Conservation (phyloP, 2,797 vertebrate species). For the Sphenopsis melanotis region DNA sequence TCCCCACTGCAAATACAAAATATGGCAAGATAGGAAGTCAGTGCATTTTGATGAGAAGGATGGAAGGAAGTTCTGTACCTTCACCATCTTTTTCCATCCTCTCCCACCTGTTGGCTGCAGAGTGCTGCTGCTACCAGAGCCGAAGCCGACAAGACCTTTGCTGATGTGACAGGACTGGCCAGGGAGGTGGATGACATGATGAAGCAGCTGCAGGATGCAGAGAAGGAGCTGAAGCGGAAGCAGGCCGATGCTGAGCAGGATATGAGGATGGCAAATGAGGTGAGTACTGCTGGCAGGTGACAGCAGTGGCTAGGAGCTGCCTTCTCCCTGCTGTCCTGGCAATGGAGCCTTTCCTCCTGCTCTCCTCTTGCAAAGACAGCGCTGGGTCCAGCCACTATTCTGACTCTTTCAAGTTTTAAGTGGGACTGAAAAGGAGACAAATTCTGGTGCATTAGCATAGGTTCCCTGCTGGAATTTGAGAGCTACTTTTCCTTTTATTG, state of each 20-base stretch:
- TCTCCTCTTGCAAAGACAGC: not conserved
- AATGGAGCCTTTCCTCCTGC: not conserved
- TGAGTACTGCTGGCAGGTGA: slow-evolving; percentile 41
- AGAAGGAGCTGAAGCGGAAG: slow-evolving; percentile 85
- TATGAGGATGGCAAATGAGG: slow-evolving; percentile 95
- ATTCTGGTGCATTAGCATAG: not conserved
- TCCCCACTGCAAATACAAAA: not conserved
- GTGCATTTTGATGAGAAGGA: not conserved
- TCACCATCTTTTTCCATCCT: not conserved
- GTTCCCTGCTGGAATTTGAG: not conserved
- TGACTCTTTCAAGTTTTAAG: not conserved
- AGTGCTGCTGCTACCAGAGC: slow-evolving; percentile 85
- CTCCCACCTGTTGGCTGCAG: slow-evolving; percentile 65
- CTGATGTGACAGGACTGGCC: slow-evolving; percentile 84
- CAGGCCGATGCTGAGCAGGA: slow-evolving; percentile 86
- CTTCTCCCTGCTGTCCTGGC: not conserved
- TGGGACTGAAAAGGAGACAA: not conserved
- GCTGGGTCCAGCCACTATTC: not conserved
- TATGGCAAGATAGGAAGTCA: not conserved
- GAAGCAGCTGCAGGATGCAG: slow-evolving; percentile 83
- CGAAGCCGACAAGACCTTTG: slow-evolving; percentile 86
- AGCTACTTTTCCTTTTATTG: not conserved
- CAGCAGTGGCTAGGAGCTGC: not conserved
- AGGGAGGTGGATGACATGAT: slow-evolving; percentile 85
- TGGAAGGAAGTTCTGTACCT: not conserved